Evolutionary conservation across 2,797 vertebrate genomes (phyloP).

Genomic region (Silurus lanzhouensis): DNA sequence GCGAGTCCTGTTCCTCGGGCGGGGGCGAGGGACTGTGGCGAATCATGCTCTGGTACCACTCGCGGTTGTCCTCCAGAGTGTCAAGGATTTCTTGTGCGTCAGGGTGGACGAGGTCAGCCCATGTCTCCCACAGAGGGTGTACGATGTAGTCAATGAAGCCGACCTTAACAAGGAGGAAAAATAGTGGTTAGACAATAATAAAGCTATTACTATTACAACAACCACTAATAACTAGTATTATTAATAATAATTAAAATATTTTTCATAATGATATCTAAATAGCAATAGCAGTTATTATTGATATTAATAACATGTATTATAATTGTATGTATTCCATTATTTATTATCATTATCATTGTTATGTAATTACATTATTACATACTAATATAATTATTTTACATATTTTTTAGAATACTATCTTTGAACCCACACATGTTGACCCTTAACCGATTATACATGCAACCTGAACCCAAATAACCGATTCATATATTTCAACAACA

Average conservation of each 20-base stretch:
- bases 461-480: not conserved
- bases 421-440: not conserved
- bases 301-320: no score
- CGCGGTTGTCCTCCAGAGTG: slow-evolving; percentile 90
- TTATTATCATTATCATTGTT: not conserved
- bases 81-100: slow-evolving; percentile 92
- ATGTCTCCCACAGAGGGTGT: slow-evolving; percentile 93
- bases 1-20: slow-evolving; percentile 60
- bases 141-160: slow-evolving; percentile 93
- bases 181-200: not conserved
- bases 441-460: not conserved
- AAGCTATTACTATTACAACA: no score
- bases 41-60: slow-evolving; percentile 96
- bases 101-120: slow-evolving; percentile 91
- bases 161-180: slow-evolving; percentile 71
- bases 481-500: not conserved
- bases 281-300: no score
- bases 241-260: no score
- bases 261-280: no score
- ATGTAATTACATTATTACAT: not conserved
- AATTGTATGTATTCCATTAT: no score
- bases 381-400: not conserved
- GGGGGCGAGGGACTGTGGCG: slow-evolving; percentile 82
- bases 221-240: no score
- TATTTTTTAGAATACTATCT: not conserved